Percentiles rank a stretch among this genome's conserved stretches.
These are phyloP conservation scores for Volucella inanis DNA, from an alignment of 2,888 invertebrate species.

Conservation along the genomic window DNA sequence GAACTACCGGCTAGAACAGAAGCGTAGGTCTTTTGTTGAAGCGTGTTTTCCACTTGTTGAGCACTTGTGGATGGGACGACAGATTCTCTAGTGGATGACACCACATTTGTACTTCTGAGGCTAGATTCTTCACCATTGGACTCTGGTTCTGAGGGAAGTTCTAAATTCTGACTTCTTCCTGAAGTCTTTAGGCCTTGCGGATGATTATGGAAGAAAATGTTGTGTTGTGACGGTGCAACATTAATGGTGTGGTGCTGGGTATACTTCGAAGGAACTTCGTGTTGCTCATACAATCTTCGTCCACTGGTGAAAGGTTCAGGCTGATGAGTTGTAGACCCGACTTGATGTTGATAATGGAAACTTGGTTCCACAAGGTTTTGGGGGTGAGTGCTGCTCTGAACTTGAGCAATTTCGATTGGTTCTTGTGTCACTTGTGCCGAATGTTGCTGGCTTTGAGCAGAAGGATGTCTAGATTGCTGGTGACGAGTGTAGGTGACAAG, in stretches of 20 bases:
- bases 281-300: conserved; percentile 74
- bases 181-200: conserved; percentile 66
- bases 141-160: conserved; percentile 26
- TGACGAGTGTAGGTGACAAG: background rate
- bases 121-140: background rate
- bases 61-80: conserved; percentile 26
- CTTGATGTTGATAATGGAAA: conserved; percentile 22
- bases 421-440: conserved; percentile 12
- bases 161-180: conserved; percentile 67
- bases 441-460: background rate
- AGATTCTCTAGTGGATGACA: conserved; percentile 21
- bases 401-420: conserved; percentile 27
- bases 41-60: conserved; percentile 2
- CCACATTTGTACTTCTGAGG: background rate
- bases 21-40: conserved; percentile 35
- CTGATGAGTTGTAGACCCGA: conserved; percentile 9
- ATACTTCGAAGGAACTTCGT: conserved; percentile 42
- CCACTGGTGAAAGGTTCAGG: conserved; percentile 50
- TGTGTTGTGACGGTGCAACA: conserved; percentile 80
- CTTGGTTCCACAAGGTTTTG: background rate
- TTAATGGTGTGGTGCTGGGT: conserved; percentile 80
- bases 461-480: conserved; percentile 1
- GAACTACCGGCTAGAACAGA: conserved; percentile 43
- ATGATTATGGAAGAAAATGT: conserved; percentile 77
- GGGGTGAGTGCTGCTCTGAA: conserved; percentile 38